Evolutionary conservation across 2,888 invertebrate genomes (phyloP).

Genomic region (Dynastes tityus): DNA sequence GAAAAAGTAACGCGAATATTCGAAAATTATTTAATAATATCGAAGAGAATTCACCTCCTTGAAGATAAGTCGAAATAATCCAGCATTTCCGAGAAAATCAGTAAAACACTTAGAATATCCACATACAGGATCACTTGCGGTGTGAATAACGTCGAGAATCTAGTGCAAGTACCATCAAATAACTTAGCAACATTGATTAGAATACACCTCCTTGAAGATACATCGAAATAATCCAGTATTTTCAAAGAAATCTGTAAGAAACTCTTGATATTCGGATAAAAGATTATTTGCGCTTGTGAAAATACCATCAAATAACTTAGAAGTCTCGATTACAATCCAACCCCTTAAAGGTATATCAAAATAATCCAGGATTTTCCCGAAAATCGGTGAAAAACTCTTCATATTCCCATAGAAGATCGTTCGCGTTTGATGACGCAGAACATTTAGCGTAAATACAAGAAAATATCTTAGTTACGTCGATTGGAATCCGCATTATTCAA

Average conservation of each 20-base stretch:
- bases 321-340: neutral
- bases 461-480: neutral
- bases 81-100: neutral
- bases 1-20: no score
- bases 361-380: conserved; percentile 5
- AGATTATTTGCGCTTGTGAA: no score
- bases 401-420: neutral
- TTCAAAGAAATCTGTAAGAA: no score
- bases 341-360: neutral
- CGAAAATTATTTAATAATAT: no score
- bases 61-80: conserved; percentile 8
- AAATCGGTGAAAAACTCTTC: neutral
- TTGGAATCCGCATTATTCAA: neutral
- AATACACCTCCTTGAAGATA: no score
- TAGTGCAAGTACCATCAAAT: neutral
- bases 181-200: no score
- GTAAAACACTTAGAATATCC: no score
- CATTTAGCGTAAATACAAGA: neutral
- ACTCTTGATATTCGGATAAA: no score
- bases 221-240: no score
- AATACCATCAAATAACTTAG: neutral
- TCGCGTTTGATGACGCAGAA: neutral
- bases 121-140: no score
- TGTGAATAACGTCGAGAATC: neutral
- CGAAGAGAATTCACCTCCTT: neutral